Evolutionary conservation across 2,113 vertebrate species (phyloP), one percentile per base, ranked within the genome.

Genomic region (Ciconia boyciana): DNA sequence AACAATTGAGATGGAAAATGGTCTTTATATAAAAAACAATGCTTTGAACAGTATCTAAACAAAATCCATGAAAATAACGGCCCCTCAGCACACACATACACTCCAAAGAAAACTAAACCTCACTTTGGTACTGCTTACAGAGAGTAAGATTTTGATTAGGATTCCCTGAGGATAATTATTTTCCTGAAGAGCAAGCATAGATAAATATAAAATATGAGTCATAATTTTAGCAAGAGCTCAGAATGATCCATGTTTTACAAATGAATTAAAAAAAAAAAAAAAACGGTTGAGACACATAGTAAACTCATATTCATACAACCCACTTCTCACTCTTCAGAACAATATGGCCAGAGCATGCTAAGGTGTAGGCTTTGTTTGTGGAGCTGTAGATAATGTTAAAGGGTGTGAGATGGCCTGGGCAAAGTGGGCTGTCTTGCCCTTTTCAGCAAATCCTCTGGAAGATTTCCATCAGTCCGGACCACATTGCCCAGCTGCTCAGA

Each of bases 71-170:
- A 72, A 60, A 72, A 61, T 16, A 83, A 21, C 2, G 1, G 26
- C 20, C 26, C 41, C 16, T 64, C 14, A 75, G n/a, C 15, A 7
- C 39, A 15, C 1, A 19, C 14, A 25, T 4, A 5, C 19, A 2
- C 8, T 20, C 34, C 12, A 29, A 52, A 85, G 36, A 44, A 76
- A 76, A 34, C 19, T 31, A 89, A 87, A 32, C 18, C 36, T 83
- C 32, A 28, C 57, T 68, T 84, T 10, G 20, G 17, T 83, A 20
- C 19, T 81, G 5, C 51, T 57, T 78, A 16, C 18, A n/a, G 72
- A 57, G 39, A 89, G 36, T 36, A 36, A 36, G 34, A 49, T 83
- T 94, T 91, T 95, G 86, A 95, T 93, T 89, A 91, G 34, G 41
- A 84, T 91, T 92, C 91, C 77, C 87, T 26, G 12, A 69, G 65